Evolutionary conservation across 2,113 vertebrate species (phyloP).

Genomic region (Cranoglanis bouderius): DNA sequence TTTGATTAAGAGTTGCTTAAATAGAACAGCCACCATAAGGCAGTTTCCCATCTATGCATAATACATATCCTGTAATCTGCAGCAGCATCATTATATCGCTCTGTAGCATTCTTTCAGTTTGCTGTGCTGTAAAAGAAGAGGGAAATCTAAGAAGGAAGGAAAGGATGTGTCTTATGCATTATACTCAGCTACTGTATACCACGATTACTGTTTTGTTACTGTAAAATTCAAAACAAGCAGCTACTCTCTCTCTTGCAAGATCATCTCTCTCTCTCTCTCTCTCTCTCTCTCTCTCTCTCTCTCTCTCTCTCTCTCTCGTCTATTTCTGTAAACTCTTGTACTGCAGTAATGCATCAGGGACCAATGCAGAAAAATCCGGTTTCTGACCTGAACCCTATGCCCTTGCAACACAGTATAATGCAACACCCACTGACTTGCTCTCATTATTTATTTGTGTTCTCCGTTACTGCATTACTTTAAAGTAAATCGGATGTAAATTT

Average conservation of each 20-base stretch:
- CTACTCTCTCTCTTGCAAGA: not conserved
- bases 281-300: not conserved
- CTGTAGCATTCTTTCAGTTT: not conserved
- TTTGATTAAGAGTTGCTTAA: slow-evolving; percentile 20
- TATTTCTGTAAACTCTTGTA: not conserved
- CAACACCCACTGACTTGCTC: not conserved
- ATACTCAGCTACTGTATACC: not conserved
- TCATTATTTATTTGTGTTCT: not conserved
- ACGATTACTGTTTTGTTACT: not conserved
- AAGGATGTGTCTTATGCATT: not conserved
- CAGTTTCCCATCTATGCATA: slow-evolving; percentile 13
- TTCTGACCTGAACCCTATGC: not conserved
- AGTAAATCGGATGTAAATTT: not conserved
- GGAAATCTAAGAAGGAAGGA: not conserved
- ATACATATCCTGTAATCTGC: slow-evolving; percentile 17
- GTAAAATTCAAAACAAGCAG: not conserved
- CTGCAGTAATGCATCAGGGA: slow-evolving; percentile 1
- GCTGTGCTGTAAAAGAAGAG: not conserved
- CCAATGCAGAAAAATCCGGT: not conserved
- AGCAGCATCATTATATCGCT: not conserved
- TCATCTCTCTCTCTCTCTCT: not conserved
- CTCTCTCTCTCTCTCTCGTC: not conserved
- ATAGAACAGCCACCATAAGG: slow-evolving; percentile 22
- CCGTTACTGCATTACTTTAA: not conserved
- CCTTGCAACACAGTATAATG: not conserved